Base-by-base conservation (phyloP, 2,888 invertebrate genomes). In the Melieria crassipennis region DNA sequence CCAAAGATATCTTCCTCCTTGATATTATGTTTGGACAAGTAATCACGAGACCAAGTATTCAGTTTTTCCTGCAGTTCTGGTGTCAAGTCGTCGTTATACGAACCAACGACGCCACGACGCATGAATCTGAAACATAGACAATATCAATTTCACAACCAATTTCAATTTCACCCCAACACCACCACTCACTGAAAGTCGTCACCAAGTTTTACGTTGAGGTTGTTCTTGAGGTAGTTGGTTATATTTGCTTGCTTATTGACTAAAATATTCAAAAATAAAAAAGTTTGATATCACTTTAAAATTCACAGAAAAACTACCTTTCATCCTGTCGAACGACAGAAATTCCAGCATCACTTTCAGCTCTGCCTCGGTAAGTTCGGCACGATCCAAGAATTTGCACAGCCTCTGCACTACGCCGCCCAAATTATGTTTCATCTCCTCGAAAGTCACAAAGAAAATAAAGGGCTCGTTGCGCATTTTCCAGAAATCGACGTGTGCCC, bases 401-500 rank as follows among this genome's bases (percentile, higher is more conserved):
- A 78, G 60, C 10, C 74, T 56, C 4, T 63, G 11, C 7, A 79
- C 46, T 5, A 78, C 75, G 2, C 13, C 43, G 1, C 9, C 6
- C 50, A 80, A 72, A 69, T 80, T 68, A 0, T 56, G 50, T 56
- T 78, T 77, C 79, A 81, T 79, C 46, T 76, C 75, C 67, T 81
- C 80, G 64, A 74, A 81, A 52, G 77, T 79, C 3, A 75, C 68
- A 63, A 79, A 80, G 30, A 76, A 75, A 42, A 81, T 56, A 68
- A 76, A 63, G 0, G 75, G 43, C 43, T 79, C 72, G 9, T 78
- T 42, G 4, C 78, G 76, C 13, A 81, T 46, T 16, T 75, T 69
- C 77, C 78, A 80, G 69, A 80, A 80, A 56, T 79, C 80, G 4
- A 76, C 65, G 67, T 79, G 78, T 1, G 66, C 50, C 77, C 78